These are phyloP conservation scores for Forbesichthys agassizii DNA, from an alignment of 2,113 vertebrate species.

Conservation along the genomic window DNA sequence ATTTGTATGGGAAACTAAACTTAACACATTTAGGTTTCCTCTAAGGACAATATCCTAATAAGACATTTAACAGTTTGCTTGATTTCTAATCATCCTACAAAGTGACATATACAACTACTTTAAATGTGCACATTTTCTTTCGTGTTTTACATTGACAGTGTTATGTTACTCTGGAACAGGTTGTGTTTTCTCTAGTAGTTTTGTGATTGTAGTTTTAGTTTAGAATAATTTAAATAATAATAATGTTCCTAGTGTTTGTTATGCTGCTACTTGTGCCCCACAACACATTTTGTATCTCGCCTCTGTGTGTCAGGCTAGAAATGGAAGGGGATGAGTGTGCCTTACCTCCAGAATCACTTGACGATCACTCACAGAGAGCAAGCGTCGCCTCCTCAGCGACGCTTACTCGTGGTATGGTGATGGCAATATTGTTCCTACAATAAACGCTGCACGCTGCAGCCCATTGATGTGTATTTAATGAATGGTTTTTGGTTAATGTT, in stretches of 20 bases:
- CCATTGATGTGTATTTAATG: background rate
- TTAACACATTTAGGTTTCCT: too few relatives aligned
- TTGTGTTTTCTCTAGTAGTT: too few relatives aligned
- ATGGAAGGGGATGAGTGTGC: constrained; percentile 83
- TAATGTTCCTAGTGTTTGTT: too few relatives aligned
- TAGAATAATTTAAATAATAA: background rate
- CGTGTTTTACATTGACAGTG: too few relatives aligned
- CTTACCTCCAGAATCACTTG: constrained; percentile 71
- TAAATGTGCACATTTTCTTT: too few relatives aligned
- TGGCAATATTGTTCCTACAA: background rate
- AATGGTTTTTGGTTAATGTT: background rate
- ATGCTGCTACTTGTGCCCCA: background rate
- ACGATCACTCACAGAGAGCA: constrained; percentile 80
- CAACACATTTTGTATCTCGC: background rate
- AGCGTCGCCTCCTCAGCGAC: constrained; percentile 84
- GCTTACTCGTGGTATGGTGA: constrained; percentile 77
- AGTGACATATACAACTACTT: too few relatives aligned
- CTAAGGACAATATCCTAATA: too few relatives aligned
- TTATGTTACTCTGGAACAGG: too few relatives aligned
- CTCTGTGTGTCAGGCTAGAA: constrained; percentile 59
- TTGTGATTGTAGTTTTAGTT: too few relatives aligned
- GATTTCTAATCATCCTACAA: too few relatives aligned
- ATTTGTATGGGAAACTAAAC: too few relatives aligned
- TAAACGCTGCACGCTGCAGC: background rate
- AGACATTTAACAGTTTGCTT: too few relatives aligned